Evolutionary conservation across 2,797 vertebrate genomes (phyloP).

Genomic region (Anniella stebbinsi): DNA sequence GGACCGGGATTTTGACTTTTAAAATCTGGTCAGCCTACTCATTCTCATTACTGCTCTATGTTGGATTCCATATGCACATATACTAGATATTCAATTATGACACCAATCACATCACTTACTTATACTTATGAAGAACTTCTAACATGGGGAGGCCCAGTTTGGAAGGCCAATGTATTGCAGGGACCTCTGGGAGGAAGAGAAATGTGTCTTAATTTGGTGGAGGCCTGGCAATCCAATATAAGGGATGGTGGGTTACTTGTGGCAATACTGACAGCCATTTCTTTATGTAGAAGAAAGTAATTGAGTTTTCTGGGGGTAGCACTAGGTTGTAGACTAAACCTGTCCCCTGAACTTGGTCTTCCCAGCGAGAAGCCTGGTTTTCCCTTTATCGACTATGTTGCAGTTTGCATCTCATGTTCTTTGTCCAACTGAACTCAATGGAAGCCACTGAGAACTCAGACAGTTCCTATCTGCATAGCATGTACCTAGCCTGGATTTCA

Average conservation of each 20-base stretch:
- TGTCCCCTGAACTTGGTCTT: background rate
- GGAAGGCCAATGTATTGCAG: background rate
- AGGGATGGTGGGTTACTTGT: background rate
- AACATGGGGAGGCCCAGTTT: background rate
- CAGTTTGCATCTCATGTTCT: background rate
- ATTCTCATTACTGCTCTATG: background rate
- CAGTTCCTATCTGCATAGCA: background rate
- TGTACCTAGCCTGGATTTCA: background rate
- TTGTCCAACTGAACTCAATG: background rate
- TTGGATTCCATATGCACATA: background rate
- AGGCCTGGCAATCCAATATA: background rate
- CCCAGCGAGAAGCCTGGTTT: background rate
- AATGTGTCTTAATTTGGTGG: background rate
- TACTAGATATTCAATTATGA: background rate
- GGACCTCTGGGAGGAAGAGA: background rate
- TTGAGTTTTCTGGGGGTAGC: background rate
- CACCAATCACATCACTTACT: background rate
- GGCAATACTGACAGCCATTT: background rate
- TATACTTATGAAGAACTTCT: background rate
- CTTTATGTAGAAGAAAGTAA: background rate
- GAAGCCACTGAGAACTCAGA: background rate
- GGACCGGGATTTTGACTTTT: no score
- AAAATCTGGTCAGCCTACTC: no score
- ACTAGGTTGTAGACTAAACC: background rate
- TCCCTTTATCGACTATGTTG: background rate